phyloP scores from a whole-genome alignment of 1,140 invertebrate genomes.

The Grapholita molesta region DNA sequence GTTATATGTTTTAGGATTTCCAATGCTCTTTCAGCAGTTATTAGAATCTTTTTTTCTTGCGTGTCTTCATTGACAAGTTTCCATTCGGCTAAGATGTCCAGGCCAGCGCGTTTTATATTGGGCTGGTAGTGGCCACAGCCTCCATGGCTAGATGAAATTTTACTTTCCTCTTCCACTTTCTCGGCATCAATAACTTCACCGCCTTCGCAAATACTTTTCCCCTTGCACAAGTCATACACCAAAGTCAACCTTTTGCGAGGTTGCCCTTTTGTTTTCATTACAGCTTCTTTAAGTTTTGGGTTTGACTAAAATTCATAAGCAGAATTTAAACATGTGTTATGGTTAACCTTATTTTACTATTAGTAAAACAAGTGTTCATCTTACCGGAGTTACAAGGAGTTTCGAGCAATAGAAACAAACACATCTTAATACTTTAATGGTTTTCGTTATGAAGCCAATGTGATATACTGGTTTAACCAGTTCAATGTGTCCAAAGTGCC shows the following conservation, averaged over 20 bases:
- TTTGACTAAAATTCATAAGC: slow-evolving; percentile 81
- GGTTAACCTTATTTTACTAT: neutral
- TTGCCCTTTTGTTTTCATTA: slow-evolving; percentile 97
- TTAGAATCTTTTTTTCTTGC: slow-evolving; percentile 95
- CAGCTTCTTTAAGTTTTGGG: slow-evolving; percentile 98
- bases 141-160: slow-evolving; percentile 90
- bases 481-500: slow-evolving; percentile 99
- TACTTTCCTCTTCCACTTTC: slow-evolving; percentile 84
- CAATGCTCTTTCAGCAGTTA: slow-evolving; percentile 96
- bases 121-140: slow-evolving; percentile 99
- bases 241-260: slow-evolving; percentile 96
- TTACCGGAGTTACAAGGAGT: slow-evolving; percentile 95
- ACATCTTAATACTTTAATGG: slow-evolving; percentile 96
- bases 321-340: neutral
- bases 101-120: slow-evolving; percentile 90
- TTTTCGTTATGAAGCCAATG: slow-evolving; percentile 98
- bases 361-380: slow-evolving; percentile 81
- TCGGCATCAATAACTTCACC: slow-evolving; percentile 97
- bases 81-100: slow-evolving; percentile 98
- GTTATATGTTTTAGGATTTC: slow-evolving; percentile 98
- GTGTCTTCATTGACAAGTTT: slow-evolving; percentile 99
- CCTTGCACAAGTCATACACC: slow-evolving; percentile 99
- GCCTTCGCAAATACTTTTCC: slow-evolving; percentile 98
- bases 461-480: slow-evolving; percentile 99
- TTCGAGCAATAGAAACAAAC: slow-evolving; percentile 99